These are phyloP conservation scores for Pseudococcus jackbeardsleyi DNA, from an alignment of 2,888 invertebrate species.

Conservation along the genomic window DNA sequence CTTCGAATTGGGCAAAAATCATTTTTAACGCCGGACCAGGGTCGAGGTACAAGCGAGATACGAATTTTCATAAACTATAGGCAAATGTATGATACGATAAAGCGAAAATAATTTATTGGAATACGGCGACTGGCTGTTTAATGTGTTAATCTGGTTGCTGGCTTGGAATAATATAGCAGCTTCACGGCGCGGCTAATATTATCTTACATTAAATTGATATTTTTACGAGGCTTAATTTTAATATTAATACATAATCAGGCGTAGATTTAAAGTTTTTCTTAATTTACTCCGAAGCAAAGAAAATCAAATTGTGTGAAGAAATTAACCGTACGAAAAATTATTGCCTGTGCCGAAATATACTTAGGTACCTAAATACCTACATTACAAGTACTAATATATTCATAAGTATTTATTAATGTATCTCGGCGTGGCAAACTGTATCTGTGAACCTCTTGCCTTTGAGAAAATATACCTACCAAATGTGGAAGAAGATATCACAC, in stretches of 20 bases:
- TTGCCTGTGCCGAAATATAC: neutral
- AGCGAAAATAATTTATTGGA: slow-evolving; percentile 2
- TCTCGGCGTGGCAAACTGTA: neutral
- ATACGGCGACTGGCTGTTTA: neutral
- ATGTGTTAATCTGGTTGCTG: slow-evolving; percentile 34
- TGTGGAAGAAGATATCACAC: neutral
- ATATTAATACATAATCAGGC: slow-evolving; percentile 41
- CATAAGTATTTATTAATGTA: neutral
- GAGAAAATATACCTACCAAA: neutral
- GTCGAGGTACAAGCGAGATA: neutral
- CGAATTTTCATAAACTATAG: neutral
- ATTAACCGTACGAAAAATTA: slow-evolving; percentile 31
- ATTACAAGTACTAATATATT: neutral
- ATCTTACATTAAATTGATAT: slow-evolving; percentile 30
- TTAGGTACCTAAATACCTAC: neutral
- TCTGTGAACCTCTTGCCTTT: neutral
- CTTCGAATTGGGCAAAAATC: neutral
- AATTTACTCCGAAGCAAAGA: neutral
- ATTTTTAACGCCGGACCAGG: neutral
- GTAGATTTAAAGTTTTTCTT: slow-evolving; percentile 1
- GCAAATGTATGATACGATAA: neutral
- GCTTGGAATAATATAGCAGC: neutral
- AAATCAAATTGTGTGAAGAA: neutral
- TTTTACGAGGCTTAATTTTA: neutral
- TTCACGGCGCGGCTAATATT: neutral